These are phyloP conservation scores for Dichetophora obliterata DNA, from an alignment of 2,888 invertebrate genomes.

Conservation along the genomic window DNA sequence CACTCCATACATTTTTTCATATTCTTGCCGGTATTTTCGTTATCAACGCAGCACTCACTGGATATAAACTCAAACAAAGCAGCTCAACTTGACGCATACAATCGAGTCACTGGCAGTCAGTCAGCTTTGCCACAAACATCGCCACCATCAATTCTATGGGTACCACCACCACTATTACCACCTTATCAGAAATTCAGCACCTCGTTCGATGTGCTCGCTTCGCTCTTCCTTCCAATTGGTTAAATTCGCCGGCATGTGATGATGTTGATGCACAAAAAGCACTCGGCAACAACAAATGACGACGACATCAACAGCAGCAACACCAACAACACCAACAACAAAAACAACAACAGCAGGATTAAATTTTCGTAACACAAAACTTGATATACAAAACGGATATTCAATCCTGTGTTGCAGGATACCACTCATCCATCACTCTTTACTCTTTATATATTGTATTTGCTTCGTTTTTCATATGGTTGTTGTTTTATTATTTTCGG, in stretches of 20 bases:
- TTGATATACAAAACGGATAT: conserved; percentile 17
- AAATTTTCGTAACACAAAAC: conserved; percentile 30
- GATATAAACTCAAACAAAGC: not conserved
- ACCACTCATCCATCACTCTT: not conserved
- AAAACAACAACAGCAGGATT: conserved; percentile 7
- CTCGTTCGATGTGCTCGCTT: conserved; percentile 15
- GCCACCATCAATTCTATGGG: not conserved
- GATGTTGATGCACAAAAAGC: conserved; percentile 25
- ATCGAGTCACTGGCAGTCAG: not conserved
- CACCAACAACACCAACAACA: too few species aligned
- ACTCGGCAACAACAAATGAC: conserved; percentile 29
- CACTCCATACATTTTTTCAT: conserved; percentile 12
- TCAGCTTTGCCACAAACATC: not conserved
- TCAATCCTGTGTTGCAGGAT: conserved; percentile 13
- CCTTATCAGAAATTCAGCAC: not conserved
- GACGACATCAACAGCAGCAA: not conserved
- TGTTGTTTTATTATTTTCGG: conserved; percentile 13
- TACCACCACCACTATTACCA: not conserved
- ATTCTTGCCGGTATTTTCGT: conserved; percentile 11
- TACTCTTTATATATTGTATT: not conserved
- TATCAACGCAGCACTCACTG: conserved; percentile 2
- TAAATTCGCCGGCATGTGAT: conserved; percentile 20
- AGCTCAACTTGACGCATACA: too few species aligned
- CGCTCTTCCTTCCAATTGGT: conserved; percentile 21
- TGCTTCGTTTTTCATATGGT: not conserved